Evolutionary conservation across 2,113 vertebrate genomes (phyloP).

Genomic region (Elephas maximus): DNA sequence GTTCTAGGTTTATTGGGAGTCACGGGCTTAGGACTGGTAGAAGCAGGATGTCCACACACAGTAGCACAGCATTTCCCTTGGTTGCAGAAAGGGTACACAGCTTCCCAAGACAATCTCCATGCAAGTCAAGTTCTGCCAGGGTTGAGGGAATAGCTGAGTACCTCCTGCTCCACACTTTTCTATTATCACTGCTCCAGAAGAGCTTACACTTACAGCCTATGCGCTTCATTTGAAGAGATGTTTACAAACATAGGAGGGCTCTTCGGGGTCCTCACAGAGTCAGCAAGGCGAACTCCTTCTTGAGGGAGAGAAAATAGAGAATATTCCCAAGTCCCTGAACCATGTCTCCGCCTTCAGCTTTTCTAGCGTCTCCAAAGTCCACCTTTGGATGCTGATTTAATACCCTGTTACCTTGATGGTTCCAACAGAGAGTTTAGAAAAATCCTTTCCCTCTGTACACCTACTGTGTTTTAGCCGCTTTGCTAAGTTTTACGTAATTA

Average conservation of each 20-base stretch:
- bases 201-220: neutral
- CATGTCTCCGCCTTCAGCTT: neutral
- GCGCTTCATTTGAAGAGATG: neutral
- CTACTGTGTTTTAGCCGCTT: neutral
- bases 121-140: neutral
- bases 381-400: neutral
- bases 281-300: neutral
- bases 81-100: neutral
- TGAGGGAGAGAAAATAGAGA: neutral
- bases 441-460: neutral
- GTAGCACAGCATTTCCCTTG: neutral
- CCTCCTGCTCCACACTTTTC: neutral
- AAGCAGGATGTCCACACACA: neutral
- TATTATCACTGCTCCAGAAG: neutral
- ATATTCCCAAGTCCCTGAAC: neutral
- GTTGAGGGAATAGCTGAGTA: neutral
- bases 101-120: neutral
- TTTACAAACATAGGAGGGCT: neutral
- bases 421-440: conserved; percentile 4
- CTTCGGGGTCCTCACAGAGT: neutral
- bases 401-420: neutral
- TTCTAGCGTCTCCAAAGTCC: neutral
- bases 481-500: neutral
- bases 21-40: neutral
- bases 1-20: neutral